Evolutionary conservation across 1,140 invertebrate genomes (phyloP), one percentile per base, ranked within the genome.

Genomic region (Sinella curviseta): DNA sequence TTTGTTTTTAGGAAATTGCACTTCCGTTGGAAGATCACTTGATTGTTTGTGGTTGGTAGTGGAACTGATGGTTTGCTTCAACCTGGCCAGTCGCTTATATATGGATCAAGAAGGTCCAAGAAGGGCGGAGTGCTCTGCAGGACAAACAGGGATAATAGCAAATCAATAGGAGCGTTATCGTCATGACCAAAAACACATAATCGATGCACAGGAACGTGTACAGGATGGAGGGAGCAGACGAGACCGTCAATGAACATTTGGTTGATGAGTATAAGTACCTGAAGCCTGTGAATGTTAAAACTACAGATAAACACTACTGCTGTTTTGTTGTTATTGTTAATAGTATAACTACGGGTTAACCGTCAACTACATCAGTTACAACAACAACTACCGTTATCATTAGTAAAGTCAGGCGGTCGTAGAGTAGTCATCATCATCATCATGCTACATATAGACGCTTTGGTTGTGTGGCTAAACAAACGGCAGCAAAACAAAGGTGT

Each of bases 81-180:
- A 12, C n/a, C 28, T 1, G 12, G 8, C 1, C 30, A 12, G 65
- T 70, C n/a, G 65, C 65, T 70, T 70, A 70, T 70, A 70, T 70
- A 70, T 70, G 65, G 3, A 4, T 70, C 8, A 70, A 33, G 28
- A 30, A 70, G 31, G 65, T 70, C 65, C 24, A 70, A 33, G 31
- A 70, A 70, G 65, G 65, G 65, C 31, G 65, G 65, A 70, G 65
- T 70, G 26, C 65, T 30, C 31, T 70, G 65, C 14, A 70, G 26
- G 65, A 30, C 65, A 33, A 70, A 70, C 28, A 33, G 2, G 65
- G 65, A 70, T 31, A 12, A 60, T 24, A 60, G 12, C 55, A 60
- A 4, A 60, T 17, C 55, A 60, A 60, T 26, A 26, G 24, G 55
- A 60, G 12, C 12, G 12, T n/a, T n/a, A n/a, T 24, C 24, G 24